A percentile compares a stretch with the other conserved stretches of the same genome.
Conservation (phyloP, 2,888 invertebrate species). For the Orchesella flavescens region DNA sequence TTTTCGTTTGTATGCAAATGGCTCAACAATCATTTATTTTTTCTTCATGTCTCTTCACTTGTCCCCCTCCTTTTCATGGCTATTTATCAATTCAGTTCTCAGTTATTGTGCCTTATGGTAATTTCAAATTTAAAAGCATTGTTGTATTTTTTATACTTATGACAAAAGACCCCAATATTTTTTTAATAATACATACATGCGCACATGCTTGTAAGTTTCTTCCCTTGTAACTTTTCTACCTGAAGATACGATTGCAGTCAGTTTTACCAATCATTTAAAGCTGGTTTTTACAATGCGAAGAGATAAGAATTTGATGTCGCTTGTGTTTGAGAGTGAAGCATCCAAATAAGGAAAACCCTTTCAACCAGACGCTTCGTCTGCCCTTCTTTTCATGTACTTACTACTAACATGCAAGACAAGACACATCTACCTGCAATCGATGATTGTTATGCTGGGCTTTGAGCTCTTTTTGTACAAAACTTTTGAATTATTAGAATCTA, state of each 20-base stretch:
- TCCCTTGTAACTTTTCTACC: background rate
- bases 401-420: no score
- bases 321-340: constrained; percentile 23
- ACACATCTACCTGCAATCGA: no score
- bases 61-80: constrained; percentile 8
- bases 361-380: constrained; percentile 31
- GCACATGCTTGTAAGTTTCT: background rate
- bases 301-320: background rate
- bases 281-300: constrained; percentile 1
- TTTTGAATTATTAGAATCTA: no score
- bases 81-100: constrained; percentile 33
- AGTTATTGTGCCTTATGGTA: constrained; percentile 13
- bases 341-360: constrained; percentile 42
- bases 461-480: no score
- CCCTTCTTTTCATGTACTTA: background rate
- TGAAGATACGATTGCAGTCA: background rate
- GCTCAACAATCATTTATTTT: background rate
- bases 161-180: background rate
- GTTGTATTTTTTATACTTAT: background rate
- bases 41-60: background rate
- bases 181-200: background rate
- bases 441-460: no score
- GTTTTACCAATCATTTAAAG: background rate
- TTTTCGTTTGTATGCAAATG: constrained; percentile 40
- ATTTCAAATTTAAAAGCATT: background rate